phyloP scores from a whole-genome alignment of 2,888 invertebrate genomes.

The Elysia crispata region DNA sequence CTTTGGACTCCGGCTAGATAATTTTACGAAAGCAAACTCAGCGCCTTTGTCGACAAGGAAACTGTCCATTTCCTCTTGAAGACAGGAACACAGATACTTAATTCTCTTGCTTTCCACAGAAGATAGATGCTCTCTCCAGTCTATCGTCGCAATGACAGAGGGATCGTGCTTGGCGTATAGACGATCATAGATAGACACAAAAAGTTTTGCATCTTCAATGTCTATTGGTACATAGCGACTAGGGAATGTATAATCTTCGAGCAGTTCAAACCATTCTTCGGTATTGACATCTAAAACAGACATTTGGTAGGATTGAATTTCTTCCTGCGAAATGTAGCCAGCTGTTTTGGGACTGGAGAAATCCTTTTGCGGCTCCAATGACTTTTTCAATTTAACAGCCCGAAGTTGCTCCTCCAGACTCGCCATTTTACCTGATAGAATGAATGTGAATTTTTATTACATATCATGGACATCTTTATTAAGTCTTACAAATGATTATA shows the following conservation, averaged over 20 bases:
- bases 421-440: constrained; percentile 20
- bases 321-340: constrained; percentile 57
- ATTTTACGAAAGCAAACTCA: constrained; percentile 67
- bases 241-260: constrained; percentile 62
- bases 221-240: constrained; percentile 60
- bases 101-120: constrained; percentile 53
- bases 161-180: constrained; percentile 51
- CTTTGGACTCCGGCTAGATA: constrained; percentile 69
- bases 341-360: constrained; percentile 65
- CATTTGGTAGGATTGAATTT: constrained; percentile 57
- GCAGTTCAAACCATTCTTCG: constrained; percentile 63
- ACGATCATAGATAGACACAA: constrained; percentile 63
- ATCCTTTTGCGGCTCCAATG: constrained; percentile 60
- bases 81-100: constrained; percentile 50
- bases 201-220: constrained; percentile 60
- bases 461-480: too few relatives aligned
- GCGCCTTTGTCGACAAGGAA: constrained; percentile 50
- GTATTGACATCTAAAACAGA: constrained; percentile 66
- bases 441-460: too few relatives aligned
- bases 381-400: constrained; percentile 59
- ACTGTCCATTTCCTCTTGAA: constrained; percentile 56
- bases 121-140: constrained; percentile 50
- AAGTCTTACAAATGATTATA: too few relatives aligned
- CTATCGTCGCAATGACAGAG: constrained; percentile 32
- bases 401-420: constrained; percentile 59